Percentiles rank a stretch among this genome's conserved stretches.
Conservation (phyloP, 1,140 invertebrate species). For the Diachasma alloeum region DNA sequence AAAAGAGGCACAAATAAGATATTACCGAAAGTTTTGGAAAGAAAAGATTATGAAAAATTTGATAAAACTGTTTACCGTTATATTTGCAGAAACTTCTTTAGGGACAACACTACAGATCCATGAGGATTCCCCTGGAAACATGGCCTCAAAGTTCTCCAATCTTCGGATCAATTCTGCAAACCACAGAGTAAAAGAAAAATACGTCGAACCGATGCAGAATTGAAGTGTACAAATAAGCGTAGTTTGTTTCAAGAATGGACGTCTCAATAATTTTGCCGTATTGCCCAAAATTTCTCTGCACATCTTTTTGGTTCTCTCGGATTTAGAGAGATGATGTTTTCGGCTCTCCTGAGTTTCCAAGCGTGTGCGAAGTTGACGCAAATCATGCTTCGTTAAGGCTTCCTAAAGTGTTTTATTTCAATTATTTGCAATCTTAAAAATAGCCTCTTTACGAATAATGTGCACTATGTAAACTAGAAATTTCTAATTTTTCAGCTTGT, state of each 20-base stretch:
- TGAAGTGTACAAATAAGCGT: conserved; percentile 10
- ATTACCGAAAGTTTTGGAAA: no score
- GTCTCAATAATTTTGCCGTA: conserved; percentile 23
- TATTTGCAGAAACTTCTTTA: background rate
- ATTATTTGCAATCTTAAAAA: no score
- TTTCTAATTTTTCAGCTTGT: background rate
- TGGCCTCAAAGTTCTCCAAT: conserved; percentile 66
- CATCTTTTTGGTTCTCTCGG: background rate
- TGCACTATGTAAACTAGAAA: no score
- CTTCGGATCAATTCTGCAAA: conserved; percentile 74
- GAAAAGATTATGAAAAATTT: no score
- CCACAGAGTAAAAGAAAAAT: conserved; percentile 75
- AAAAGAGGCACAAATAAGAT: no score
- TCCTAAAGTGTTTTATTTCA: background rate
- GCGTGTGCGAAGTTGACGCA: background rate
- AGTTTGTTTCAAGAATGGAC: conserved; percentile 14
- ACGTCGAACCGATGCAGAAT: conserved; percentile 48
- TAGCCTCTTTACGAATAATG: no score
- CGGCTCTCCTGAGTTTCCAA: background rate
- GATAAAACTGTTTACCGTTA: background rate
- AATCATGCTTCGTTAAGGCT: conserved; percentile 26
- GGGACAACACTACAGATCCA: background rate
- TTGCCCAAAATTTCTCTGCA: background rate
- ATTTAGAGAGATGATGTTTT: background rate
- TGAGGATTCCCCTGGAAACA: conserved; percentile 62